Base-by-base conservation (phyloP, 1,140 invertebrate genomes). In the Sitobion miscanthi region DNA sequence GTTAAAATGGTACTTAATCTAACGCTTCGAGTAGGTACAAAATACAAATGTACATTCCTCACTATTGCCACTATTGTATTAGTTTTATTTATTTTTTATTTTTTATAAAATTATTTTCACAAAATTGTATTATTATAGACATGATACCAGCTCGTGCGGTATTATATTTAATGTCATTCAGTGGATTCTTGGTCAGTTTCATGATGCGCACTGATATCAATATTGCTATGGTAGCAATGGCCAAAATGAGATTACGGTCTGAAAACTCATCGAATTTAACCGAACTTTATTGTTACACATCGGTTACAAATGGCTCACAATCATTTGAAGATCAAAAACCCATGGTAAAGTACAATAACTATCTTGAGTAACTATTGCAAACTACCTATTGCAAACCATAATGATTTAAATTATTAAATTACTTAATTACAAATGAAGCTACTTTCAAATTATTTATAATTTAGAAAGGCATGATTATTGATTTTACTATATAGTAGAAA, bases 161-260 rank as follows among this genome's bases (percentile, higher is more conserved):
- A 23, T 95, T 97, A 7, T 97, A 97, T 94, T 95, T 97, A 94
- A 95, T 97, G 83, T 97, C 97, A 85, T 97, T 97, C 95, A 96
- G 96, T 47, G 97, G 97, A 42, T 97, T 97, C 94, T 95, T 97
- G 45, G 97, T 97, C 2, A 97, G 97, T 6, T 97, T 97, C 94
- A 97, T 97, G 97, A 97, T 97, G 97, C 95, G 97, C 82, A 97
- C 96, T 93, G 97, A 97, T 95, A 97, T 97, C 94, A 97, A 97
- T 94, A 95, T 97, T 57, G 96, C 97, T 0, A 96, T 97, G 93
- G 96, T 97, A 20, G 97, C 96, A 2, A 97, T 97, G 97, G 96
- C 96, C 6, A 95, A 95, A 94, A 93, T 95, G 52, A 94, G 95
- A 47, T 92, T 95, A 30, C 94, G 47, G 30, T 94, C 94, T 87